phyloP scores from a whole-genome alignment of 1,140 invertebrate species.

The Cherax destructor region DNA sequence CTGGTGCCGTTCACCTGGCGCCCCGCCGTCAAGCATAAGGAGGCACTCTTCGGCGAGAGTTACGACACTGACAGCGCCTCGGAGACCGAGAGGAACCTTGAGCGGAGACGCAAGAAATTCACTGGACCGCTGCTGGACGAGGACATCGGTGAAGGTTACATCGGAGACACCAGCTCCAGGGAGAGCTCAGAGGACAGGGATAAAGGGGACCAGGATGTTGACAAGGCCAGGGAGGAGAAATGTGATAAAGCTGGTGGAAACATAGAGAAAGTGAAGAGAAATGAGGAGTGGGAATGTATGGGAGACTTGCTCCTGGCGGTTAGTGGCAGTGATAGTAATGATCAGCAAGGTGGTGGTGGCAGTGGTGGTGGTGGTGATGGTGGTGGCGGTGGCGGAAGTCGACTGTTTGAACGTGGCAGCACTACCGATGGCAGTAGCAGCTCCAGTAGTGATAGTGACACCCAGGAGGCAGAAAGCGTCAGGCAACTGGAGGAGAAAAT shows the following conservation, averaged over 20 bases:
- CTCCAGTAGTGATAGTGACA: conserved; percentile 59
- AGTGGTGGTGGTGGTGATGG: not conserved
- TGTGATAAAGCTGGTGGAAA: conserved; percentile 14
- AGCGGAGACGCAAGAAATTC: conserved; percentile 53
- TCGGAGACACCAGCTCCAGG: conserved; percentile 58
- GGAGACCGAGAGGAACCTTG: conserved; percentile 37
- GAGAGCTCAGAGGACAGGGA: conserved; percentile 61
- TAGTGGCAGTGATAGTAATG: not conserved
- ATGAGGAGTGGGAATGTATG: conserved; percentile 64
- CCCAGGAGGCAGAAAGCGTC: conserved; percentile 57
- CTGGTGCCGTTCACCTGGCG: conserved; percentile 54
- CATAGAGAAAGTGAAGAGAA: conserved; percentile 5
- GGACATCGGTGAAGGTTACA: conserved; percentile 62
- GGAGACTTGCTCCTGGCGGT: conserved; percentile 44
- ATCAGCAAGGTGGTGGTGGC: conserved; percentile 9
- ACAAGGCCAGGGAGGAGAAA: conserved; percentile 47
- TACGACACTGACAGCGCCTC: conserved; percentile 62
- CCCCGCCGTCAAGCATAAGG: conserved; percentile 32
- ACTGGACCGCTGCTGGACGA: conserved; percentile 56
- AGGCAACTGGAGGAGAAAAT: conserved; percentile 59
- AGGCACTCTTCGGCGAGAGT: conserved; percentile 25
- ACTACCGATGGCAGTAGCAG: conserved; percentile 46
- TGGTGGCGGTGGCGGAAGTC: conserved; percentile 22
- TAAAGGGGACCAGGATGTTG: conserved; percentile 52
- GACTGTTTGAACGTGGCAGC: conserved; percentile 57